Evolutionary conservation across 2,888 invertebrate species (phyloP).

Genomic region (Amaurobius ferox): DNA sequence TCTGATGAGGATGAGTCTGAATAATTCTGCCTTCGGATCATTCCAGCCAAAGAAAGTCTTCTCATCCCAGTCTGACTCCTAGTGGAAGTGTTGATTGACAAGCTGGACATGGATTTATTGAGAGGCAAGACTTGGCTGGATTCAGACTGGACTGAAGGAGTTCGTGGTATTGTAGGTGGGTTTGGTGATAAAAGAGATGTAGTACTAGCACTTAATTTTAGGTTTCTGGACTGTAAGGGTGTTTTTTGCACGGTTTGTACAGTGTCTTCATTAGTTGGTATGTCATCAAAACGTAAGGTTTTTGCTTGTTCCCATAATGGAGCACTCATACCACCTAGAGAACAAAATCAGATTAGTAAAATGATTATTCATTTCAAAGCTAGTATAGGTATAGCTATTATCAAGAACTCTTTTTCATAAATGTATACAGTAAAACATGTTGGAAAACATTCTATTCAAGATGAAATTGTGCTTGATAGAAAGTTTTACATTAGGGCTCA

Average conservation of each 20-base stretch:
- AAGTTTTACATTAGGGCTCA: no score
- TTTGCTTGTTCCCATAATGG: constrained; percentile 71
- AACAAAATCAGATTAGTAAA: no score
- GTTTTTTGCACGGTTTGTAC: neutral
- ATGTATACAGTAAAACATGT: no score
- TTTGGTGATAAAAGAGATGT: constrained; percentile 39
- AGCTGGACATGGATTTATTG: constrained; percentile 62
- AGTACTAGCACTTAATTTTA: constrained; percentile 72
- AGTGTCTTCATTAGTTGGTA: neutral
- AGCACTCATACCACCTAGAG: constrained; percentile 56
- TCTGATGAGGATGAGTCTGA: constrained; percentile 73
- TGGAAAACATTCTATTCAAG: no score
- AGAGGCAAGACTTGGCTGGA: constrained; percentile 28
- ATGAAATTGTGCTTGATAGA: no score
- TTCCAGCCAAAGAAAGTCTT: constrained; percentile 51
- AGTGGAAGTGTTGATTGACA: constrained; percentile 33
- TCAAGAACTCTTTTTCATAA: no score
- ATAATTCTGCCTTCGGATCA: constrained; percentile 40
- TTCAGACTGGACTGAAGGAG: neutral
- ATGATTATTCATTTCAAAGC: no score
- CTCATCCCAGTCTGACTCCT: neutral
- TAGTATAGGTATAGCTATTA: no score
- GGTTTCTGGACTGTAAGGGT: constrained; percentile 1
- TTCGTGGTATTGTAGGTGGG: neutral
- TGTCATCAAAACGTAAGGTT: constrained; percentile 50